Evolutionary conservation across 2,888 invertebrate genomes (phyloP), one percentile per base, ranked within the genome.

Genomic region (Yponomeuta plumbellus): DNA sequence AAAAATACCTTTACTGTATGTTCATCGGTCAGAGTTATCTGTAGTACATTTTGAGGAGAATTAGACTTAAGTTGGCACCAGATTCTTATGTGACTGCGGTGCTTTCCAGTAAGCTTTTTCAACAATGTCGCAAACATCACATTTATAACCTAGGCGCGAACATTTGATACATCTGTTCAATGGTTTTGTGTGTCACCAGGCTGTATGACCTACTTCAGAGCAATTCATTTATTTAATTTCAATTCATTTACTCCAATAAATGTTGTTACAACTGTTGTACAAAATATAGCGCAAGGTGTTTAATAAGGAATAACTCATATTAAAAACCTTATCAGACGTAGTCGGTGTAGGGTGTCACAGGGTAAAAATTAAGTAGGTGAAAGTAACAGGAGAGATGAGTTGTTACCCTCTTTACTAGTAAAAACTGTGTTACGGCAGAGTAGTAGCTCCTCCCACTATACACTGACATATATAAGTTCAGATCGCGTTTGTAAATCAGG

Each of bases 91-190:
- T 5, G 13, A 11, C 17, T 13, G 20, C 56, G 56, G 17, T 11
- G 56, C 17, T 5, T 56, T 56, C 4, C 4, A 39, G 11, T 39
- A 56, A 17, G 56, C 4, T 17, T 56, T 56, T 17, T 6, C 5
- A 11, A 5, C 20, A 5, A 17, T 57, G 57, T 57, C 39, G 17
- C 65, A 65, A 22, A 26, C 8, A 8, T 58, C 21, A 22, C 26
- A n/a, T 1, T 20, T 40, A n/a, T 66, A 61, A 22, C 66, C 66
- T 6, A 66, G 13, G 5, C 40, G 39, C 2, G 11, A 58, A 57
- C 67, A 67, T 64, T 64, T 67, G 3, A 21, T 26, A 23, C 67
- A 67, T 59, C 57, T 64, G 6, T 67, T 66, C 22, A 66, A 40
- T 13, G 66, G 66, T 44, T 66, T 59, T 22, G 59, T 34, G 52